Percentiles rank a stretch among this genome's conserved stretches.
Conservation (phyloP, 2,888 invertebrate genomes). For the Lathronympha strigana region DNA sequence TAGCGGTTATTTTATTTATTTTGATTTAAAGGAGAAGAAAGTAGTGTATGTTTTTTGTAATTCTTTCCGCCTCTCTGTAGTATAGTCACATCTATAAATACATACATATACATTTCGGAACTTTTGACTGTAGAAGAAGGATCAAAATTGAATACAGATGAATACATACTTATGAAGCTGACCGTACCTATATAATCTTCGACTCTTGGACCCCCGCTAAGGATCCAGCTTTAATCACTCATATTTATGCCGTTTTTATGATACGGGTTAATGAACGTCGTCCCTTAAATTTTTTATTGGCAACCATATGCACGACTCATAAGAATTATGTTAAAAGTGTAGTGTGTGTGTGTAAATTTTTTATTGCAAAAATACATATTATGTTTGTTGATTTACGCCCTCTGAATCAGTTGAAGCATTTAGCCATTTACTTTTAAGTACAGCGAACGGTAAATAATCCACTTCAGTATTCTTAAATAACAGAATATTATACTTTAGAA, state of each 20-base stretch:
- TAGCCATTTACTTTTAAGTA: slow-evolving; percentile 22
- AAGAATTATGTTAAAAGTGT: slow-evolving; percentile 54
- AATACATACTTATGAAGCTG: no score
- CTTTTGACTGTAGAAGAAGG: no score
- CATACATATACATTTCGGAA: no score
- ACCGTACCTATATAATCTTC: no score
- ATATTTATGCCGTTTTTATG: slow-evolving; percentile 77
- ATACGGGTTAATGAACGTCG: slow-evolving; percentile 68
- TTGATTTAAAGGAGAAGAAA: slow-evolving; percentile 52
- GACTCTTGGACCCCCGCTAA: slow-evolving; percentile 64
- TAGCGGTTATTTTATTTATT: slow-evolving; percentile 38
- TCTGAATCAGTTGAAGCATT: slow-evolving; percentile 8
- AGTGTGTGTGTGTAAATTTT: slow-evolving; percentile 50
- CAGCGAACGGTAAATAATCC: background rate
- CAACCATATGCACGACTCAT: slow-evolving; percentile 53
- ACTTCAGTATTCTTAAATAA: slow-evolving; percentile 30
- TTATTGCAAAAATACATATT: slow-evolving; percentile 34
- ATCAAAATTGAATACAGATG: no score
- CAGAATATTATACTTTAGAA: slow-evolving; percentile 27
- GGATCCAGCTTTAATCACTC: slow-evolving; percentile 76
- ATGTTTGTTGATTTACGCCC: slow-evolving; percentile 23
- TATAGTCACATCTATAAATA: no score
- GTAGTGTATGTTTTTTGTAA: slow-evolving; percentile 59
- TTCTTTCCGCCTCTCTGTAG: slow-evolving; percentile 63
- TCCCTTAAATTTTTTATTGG: slow-evolving; percentile 60